Evolutionary conservation across 2,888 invertebrate species (phyloP).

Genomic region (Sinohyriopsis cumingii): DNA sequence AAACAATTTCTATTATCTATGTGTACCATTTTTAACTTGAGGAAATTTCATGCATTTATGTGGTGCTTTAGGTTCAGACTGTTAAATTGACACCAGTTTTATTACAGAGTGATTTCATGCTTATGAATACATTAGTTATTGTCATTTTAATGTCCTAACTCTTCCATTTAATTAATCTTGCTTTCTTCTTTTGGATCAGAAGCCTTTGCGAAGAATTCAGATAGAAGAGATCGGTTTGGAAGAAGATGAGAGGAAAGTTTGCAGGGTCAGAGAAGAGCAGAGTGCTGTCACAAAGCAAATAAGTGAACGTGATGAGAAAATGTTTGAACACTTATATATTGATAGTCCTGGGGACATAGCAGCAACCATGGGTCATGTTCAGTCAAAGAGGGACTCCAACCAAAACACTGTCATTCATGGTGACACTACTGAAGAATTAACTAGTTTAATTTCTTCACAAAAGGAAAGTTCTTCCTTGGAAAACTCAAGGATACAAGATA

Average conservation of each 20-base stretch:
- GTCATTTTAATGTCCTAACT: too few relatives aligned
- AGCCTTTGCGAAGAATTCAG: constrained; percentile 56
- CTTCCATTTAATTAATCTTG: too few relatives aligned
- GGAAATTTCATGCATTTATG: too few relatives aligned
- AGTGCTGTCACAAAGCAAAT: constrained; percentile 46
- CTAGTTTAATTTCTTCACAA: constrained; percentile 1
- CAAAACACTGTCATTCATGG: background rate
- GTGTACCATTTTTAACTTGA: too few relatives aligned
- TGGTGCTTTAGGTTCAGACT: too few relatives aligned
- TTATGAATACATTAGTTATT: too few relatives aligned
- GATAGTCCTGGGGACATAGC: constrained; percentile 23
- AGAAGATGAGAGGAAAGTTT: constrained; percentile 34
- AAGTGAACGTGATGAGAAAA: constrained; percentile 44
- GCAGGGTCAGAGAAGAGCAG: constrained; percentile 36
- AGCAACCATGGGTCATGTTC: background rate
- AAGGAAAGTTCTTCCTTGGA: background rate
- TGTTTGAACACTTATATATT: constrained; percentile 51
- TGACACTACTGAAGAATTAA: too few relatives aligned
- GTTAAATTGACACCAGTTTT: too few relatives aligned
- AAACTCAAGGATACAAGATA: background rate
- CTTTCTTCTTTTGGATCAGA: constrained; percentile 38
- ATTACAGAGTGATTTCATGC: too few relatives aligned
- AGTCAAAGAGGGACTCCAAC: background rate
- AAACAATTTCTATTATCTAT: too few relatives aligned
- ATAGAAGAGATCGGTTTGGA: constrained; percentile 67